These are phyloP conservation scores for Anguilla pacifica DNA, from an alignment of 2,797 vertebrate species.

Conservation along the genomic window DNA sequence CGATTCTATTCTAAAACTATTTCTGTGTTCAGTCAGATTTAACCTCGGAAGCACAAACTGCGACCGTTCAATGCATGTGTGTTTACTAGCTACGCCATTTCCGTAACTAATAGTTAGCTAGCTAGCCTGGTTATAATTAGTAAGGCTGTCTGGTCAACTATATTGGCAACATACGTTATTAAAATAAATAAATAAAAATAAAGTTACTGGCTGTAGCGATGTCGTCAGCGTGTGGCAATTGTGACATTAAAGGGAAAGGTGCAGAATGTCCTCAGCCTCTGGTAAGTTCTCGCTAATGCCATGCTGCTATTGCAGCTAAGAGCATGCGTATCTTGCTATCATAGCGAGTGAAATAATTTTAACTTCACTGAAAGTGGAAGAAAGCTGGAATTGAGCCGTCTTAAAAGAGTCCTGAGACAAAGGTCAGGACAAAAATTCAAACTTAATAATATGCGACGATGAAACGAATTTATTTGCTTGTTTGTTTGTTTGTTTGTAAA, in stretches of 20 bases:
- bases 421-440: too few species aligned
- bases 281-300: slow-evolving; percentile 42
- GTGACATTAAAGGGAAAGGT: slow-evolving; percentile 40
- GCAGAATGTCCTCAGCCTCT: slow-evolving; percentile 45
- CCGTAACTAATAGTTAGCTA: not conserved
- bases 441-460: too few species aligned
- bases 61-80: not conserved
- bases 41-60: not conserved
- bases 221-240: slow-evolving; percentile 62
- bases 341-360: not conserved
- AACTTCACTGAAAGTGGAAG: too few species aligned
- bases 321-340: not conserved
- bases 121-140: not conserved
- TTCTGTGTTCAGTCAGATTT: not conserved
- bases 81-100: not conserved
- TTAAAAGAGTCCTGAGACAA: too few species aligned
- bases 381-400: too few species aligned
- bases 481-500: not conserved
- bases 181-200: not conserved
- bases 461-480: not conserved
- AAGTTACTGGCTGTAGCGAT: slow-evolving; percentile 39
- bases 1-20: too few species aligned
- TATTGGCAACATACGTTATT: not conserved
- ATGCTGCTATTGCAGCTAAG: not conserved
- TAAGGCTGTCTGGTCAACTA: not conserved